A percentile compares a stretch with the other conserved stretches of the same genome.
phyloP scores from a whole-genome alignment of 2,797 vertebrate genomes.

The Helostoma temminkii region DNA sequence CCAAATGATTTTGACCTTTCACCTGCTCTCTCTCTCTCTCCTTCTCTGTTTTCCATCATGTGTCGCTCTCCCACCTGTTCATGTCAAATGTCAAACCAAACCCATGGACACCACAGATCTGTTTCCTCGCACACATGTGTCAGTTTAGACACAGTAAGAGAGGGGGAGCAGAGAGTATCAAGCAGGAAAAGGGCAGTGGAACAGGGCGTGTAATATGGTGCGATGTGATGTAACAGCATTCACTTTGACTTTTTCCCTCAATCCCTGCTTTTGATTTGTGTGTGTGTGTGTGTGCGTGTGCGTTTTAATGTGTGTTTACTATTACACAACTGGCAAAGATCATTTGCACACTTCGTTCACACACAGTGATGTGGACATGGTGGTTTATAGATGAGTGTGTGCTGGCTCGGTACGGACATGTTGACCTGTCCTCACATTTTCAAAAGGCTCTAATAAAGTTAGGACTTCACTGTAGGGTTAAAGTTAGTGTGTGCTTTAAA shows the following conservation, averaged over 20 bases:
- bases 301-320: constrained; percentile 29
- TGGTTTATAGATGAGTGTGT: background rate
- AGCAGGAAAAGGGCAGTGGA: constrained; percentile 53
- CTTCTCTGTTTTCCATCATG: constrained; percentile 19
- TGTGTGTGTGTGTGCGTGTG: constrained; percentile 6
- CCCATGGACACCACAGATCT: constrained; percentile 15
- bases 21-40: constrained; percentile 44
- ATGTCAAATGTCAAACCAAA: constrained; percentile 55
- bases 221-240: constrained; percentile 46
- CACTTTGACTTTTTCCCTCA: constrained; percentile 18
- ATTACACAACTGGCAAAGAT: constrained; percentile 47
- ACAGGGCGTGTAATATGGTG: constrained; percentile 42
- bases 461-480: background rate
- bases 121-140: constrained; percentile 53
- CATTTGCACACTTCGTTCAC: constrained; percentile 43
- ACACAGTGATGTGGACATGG: background rate
- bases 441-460: background rate
- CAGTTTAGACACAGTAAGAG: constrained; percentile 42
- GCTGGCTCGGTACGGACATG: background rate
- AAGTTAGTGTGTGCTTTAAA: background rate
- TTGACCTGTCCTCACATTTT: background rate
- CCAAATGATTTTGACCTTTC: constrained; percentile 55
- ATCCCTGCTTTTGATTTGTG: background rate
- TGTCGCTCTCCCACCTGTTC: constrained; percentile 71
- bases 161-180: constrained; percentile 5